Conservation (phyloP, 1,140 invertebrate species). For the Apis cerana region DNA sequence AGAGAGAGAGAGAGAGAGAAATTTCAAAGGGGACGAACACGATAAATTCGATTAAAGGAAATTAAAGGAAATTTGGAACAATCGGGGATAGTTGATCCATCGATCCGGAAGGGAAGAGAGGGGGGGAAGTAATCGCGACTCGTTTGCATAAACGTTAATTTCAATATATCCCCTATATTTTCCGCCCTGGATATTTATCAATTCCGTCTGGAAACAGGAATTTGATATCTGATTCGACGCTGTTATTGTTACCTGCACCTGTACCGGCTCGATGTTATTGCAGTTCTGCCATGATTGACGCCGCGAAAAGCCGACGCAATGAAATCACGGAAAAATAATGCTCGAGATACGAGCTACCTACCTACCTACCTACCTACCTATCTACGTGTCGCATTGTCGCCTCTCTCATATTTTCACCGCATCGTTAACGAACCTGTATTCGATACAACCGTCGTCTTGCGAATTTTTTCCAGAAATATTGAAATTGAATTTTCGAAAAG, state of each 20-base stretch:
- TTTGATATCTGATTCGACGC: constrained; percentile 43
- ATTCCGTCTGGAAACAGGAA: constrained; percentile 36
- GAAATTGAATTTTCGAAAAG: not conserved
- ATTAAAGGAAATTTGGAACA: not conserved
- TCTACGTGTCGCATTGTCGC: not conserved
- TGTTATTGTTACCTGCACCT: constrained; percentile 50
- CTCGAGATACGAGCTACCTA: not conserved
- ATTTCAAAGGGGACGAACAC: no score
- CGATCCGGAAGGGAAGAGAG: no score
- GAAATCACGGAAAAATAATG: constrained; percentile 54
- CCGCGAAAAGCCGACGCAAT: constrained; percentile 33
- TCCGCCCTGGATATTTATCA: constrained; percentile 41
- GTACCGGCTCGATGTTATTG: constrained; percentile 33
- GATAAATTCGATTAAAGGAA: no score
- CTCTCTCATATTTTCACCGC: constrained; percentile 19
- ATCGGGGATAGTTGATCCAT: not conserved
- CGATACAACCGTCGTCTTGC: not conserved
- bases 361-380: no score
- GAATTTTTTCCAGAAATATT: not conserved
- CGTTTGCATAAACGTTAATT: constrained; percentile 32
- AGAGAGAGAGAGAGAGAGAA: no score
- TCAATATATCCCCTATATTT: constrained; percentile 21
- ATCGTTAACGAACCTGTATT: not conserved
- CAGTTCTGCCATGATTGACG: constrained; percentile 41
- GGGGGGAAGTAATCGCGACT: not conserved